Percentiles rank a stretch among this genome's conserved stretches.
These are phyloP conservation scores for Myotis davidii DNA, from an alignment of 2,113 vertebrate species.

Conservation along the genomic window DNA sequence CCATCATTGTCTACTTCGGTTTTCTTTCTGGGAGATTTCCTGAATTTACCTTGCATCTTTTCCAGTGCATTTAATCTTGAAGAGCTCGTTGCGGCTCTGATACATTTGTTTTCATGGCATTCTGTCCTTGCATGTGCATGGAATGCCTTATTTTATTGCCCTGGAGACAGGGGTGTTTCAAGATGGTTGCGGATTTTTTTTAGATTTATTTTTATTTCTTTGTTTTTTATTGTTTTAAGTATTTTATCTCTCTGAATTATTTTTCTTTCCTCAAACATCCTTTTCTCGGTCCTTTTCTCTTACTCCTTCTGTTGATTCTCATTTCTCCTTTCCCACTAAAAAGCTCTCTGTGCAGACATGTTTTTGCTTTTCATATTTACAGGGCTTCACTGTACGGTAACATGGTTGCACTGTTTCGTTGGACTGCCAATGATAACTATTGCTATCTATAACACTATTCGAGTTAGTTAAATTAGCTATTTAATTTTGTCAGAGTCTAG, in stretches of 20 bases:
- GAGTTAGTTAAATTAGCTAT: not conserved
- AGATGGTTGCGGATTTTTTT: not conserved
- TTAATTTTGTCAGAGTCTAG: not conserved
- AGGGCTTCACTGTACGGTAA: not conserved
- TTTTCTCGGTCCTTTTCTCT: not conserved
- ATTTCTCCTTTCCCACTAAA: not conserved
- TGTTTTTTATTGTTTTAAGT: not conserved
- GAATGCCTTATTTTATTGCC: conserved; percentile 17
- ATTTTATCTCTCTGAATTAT: not conserved
- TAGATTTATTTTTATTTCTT: not conserved
- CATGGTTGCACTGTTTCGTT: not conserved
- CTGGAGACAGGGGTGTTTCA: not conserved
- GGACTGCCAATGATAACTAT: not conserved
- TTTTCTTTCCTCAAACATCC: not conserved
- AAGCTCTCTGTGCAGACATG: not conserved
- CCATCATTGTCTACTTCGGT: conserved; percentile 23
- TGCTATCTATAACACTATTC: not conserved
- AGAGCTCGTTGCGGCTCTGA: conserved; percentile 13
- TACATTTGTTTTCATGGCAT: conserved; percentile 23
- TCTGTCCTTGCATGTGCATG: not conserved
- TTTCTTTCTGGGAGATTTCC: conserved; percentile 48
- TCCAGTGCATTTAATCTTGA: conserved; percentile 60
- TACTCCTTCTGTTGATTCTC: not conserved
- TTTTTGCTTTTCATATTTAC: not conserved
- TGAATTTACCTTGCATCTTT: conserved; percentile 58